These are phyloP conservation scores for Camponotus vicinus DNA, from an alignment of 1,140 invertebrate species.

Conservation along the genomic window DNA sequence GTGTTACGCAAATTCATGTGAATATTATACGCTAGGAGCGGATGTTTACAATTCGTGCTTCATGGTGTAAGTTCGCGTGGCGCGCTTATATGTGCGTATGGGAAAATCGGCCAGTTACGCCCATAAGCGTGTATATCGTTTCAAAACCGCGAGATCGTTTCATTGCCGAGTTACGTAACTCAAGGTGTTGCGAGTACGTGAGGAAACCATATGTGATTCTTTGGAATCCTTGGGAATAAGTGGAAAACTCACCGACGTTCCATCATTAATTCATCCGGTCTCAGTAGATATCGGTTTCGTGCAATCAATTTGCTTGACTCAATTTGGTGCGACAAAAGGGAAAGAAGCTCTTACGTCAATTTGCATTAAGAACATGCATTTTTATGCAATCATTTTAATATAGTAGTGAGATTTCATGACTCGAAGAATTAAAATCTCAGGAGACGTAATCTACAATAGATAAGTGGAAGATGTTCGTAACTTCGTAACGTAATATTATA, in stretches of 20 bases:
- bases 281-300: background rate
- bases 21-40: conserved; percentile 71
- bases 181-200: conserved; percentile 55
- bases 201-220: conserved; percentile 70
- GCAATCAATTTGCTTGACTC: background rate
- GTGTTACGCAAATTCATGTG: conserved; percentile 76
- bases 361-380: background rate
- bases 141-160: conserved; percentile 77
- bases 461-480: conserved; percentile 28
- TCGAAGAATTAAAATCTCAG: conserved; percentile 40
- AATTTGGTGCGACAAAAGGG: background rate
- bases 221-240: conserved; percentile 63
- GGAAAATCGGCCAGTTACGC: conserved; percentile 67
- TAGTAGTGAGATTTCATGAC: conserved; percentile 28
- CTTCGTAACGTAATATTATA: conserved; percentile 45
- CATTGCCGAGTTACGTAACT: conserved; percentile 77
- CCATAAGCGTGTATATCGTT: conserved; percentile 64
- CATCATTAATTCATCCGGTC: conserved; percentile 42
- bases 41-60: conserved; percentile 80
- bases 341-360: background rate
- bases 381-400: background rate
- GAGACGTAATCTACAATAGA: conserved; percentile 51
- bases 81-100: conserved; percentile 67
- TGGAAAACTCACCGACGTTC: conserved; percentile 30
- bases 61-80: conserved; percentile 62